Percentiles rank a stretch among this genome's conserved stretches.
Evolutionary conservation across 2,888 invertebrate species (phyloP).

Genomic region (Microplitis deprimator): DNA sequence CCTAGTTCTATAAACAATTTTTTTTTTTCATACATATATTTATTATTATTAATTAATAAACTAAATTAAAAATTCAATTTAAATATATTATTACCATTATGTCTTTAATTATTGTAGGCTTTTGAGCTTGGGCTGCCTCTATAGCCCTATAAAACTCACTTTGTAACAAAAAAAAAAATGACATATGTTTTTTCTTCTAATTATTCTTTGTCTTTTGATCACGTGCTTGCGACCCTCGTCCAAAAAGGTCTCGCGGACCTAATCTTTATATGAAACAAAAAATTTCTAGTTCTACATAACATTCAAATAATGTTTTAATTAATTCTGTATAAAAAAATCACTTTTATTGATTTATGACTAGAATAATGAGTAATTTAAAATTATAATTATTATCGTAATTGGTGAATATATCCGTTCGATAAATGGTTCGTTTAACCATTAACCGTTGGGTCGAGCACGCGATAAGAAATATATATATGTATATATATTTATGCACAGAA

Average conservation of each 20-base stretch:
- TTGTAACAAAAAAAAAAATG: slow-evolving; percentile 37
- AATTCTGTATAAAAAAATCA: slow-evolving; percentile 27
- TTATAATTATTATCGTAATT: neutral
- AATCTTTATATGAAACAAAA: neutral
- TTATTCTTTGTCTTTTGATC: slow-evolving; percentile 26
- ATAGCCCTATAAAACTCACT: slow-evolving; percentile 46
- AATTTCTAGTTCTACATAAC: neutral
- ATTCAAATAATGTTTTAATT: neutral
- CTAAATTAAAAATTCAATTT: slow-evolving; percentile 22
- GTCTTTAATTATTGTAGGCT: slow-evolving; percentile 65
- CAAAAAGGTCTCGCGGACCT: too few species aligned
- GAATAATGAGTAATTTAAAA: slow-evolving; percentile 41
- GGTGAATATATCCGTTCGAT: slow-evolving; percentile 25
- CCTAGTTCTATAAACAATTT: slow-evolving; percentile 56
- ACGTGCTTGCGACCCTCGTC: slow-evolving; percentile 25
- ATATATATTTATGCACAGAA: too few species aligned
- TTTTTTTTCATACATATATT: slow-evolving; percentile 36
- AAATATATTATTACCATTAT: slow-evolving; percentile 45
- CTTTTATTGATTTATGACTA: slow-evolving; percentile 52
- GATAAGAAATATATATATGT: neutral
- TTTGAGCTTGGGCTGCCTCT: slow-evolving; percentile 61
- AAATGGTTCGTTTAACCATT: neutral
- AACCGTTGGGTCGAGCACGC: slow-evolving; percentile 7
- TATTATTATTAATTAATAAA: slow-evolving; percentile 37
- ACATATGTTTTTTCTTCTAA: slow-evolving; percentile 23